Base-by-base conservation (phyloP, 2,888 invertebrate genomes). In the Rhynchonema sp. region DNA sequence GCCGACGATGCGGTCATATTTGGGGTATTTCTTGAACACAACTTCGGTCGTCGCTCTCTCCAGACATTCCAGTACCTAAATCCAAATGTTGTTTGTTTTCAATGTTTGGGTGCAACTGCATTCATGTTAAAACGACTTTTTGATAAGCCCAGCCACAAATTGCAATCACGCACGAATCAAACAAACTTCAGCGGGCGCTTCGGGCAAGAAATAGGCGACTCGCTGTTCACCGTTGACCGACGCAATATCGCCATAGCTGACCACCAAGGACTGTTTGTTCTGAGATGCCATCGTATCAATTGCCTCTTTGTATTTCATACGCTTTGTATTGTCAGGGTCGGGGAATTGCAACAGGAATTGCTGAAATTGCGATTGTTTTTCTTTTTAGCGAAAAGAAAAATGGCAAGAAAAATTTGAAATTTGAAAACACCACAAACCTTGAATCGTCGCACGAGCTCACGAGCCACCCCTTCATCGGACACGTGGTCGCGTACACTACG, bases 401-500 rank as follows among this genome's bases (percentile, higher is more conserved):
- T n/a, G n/a, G n/a, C n/a, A n/a, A n/a, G n/a, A n/a, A n/a, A n/a
- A n/a, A n/a, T n/a, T n/a, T n/a, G n/a, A n/a, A n/a, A n/a, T n/a
- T n/a, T n/a, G n/a, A n/a, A n/a, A n/a, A n/a, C n/a, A n/a, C n/a
- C n/a, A n/a, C 23, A n/a, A 71, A 87, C 89, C 74, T 89, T 90
- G 68, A 80, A 80, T 70, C 88, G 82, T 76, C 96, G 92, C 61
- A 87, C 84, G 66, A 98, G 92, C 79, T 99, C 98, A 20, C 88
- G 90, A 59, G 86, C 82, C 0, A 96, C 92, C 1, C 89, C 94
- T 66, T 91, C 77, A 86, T 92, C 88, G 59, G 85, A 83, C 0
- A 98, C 92, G 91, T 96, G 98, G 69, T 98, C 94, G 69, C 87
- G 85, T 1, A 88, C 85, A 0, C 86, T 81, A 72, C 92, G 85